A percentile compares a stretch with the other conserved stretches of the same genome.
Evolutionary conservation across 2,888 invertebrate genomes (phyloP).

Genomic region (Desoria tigrina): DNA sequence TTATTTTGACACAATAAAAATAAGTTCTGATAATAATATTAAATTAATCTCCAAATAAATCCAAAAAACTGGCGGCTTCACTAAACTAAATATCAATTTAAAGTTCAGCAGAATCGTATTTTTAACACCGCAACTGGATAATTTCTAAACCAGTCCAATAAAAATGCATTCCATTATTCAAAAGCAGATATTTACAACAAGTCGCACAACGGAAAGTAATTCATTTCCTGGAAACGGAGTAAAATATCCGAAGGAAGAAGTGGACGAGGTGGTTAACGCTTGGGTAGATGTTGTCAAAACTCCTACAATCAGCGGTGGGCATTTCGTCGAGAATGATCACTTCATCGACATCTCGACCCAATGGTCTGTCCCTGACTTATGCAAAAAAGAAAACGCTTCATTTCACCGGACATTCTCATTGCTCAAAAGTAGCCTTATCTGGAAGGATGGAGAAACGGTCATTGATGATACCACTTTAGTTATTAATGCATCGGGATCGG

Average conservation of each 20-base stretch:
- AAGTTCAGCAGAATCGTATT: too few species aligned
- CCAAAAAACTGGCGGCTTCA: too few species aligned
- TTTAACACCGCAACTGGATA: too few species aligned
- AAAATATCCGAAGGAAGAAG: constrained; percentile 21
- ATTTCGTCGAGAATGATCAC: constrained; percentile 34
- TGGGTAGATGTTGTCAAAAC: constrained; percentile 42
- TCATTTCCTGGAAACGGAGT: too few species aligned
- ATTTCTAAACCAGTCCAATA: too few species aligned
- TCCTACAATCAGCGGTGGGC: constrained; percentile 34
- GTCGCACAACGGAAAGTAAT: too few species aligned
- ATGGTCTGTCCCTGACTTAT: constrained; percentile 44
- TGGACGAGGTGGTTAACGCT: constrained; percentile 36
- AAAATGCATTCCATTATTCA: too few species aligned
- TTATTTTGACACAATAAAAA: too few species aligned
- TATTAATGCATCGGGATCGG: constrained; percentile 23
- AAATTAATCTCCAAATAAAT: too few species aligned
- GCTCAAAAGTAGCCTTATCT: constrained; percentile 29
- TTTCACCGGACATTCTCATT: constrained; percentile 34
- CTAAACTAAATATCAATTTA: too few species aligned
- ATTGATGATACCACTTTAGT: constrained; percentile 21
- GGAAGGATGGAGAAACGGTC: constrained; percentile 9
- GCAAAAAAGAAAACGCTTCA: constrained; percentile 36
- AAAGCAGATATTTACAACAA: too few species aligned
- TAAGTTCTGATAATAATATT: too few species aligned
- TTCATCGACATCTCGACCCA: constrained; percentile 33